These are phyloP conservation scores for Lycocerus yunnanus DNA, from an alignment of 2,888 invertebrate genomes.

Conservation along the genomic window DNA sequence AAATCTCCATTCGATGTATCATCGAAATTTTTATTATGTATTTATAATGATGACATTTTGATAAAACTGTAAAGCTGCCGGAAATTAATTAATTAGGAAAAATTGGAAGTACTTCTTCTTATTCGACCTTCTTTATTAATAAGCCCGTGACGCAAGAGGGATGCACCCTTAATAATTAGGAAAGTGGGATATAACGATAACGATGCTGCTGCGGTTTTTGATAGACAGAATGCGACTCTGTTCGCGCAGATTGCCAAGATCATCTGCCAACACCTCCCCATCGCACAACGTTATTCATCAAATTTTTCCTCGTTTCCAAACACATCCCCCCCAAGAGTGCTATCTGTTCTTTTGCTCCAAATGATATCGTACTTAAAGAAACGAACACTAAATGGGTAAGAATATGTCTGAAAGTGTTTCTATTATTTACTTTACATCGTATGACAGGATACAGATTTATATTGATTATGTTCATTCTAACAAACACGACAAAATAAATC, in stretches of 20 bases:
- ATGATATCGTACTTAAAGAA: conserved; percentile 22
- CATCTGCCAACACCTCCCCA: conserved; percentile 39
- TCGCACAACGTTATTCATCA: conserved; percentile 10
- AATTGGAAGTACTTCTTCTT: conserved; percentile 4
- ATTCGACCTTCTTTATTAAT: conserved; percentile 30
- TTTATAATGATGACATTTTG: neutral
- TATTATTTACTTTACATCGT: conserved; percentile 5
- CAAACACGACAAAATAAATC: conserved; percentile 1
- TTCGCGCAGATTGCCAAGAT: conserved; percentile 43
- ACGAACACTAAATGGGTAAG: conserved; percentile 13
- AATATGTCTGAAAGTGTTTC: conserved; percentile 4
- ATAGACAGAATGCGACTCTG: conserved; percentile 39
- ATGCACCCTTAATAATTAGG: conserved; percentile 29
- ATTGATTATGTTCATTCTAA: conserved; percentile 1
- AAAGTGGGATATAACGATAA: conserved; percentile 21
- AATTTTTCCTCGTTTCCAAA: conserved; percentile 26
- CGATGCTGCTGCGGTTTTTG: conserved; percentile 34
- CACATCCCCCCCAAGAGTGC: conserved; percentile 20
- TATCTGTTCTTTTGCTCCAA: conserved; percentile 28
- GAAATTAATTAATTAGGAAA: neutral
- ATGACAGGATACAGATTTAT: conserved; percentile 3
- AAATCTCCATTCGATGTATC: neutral
- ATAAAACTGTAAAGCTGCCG: neutral
- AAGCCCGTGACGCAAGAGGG: conserved; percentile 27
- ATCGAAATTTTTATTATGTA: neutral